These are phyloP conservation scores for Ichneumon xanthorius DNA, from an alignment of 2,888 invertebrate genomes.

Conservation along the genomic window DNA sequence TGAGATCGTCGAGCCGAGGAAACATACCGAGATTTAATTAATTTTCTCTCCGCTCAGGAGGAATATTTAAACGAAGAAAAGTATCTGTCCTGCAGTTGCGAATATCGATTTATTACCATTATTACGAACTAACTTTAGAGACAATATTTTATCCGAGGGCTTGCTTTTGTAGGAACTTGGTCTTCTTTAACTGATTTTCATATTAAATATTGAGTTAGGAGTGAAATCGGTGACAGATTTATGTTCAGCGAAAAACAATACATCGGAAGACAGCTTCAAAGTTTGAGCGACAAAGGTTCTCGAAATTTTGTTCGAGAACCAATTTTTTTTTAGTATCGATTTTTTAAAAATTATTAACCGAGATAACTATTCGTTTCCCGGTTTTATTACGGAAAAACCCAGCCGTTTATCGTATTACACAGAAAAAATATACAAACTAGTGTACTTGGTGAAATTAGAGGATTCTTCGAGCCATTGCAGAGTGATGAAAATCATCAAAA, in stretches of 20 bases:
- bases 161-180: neutral
- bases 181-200: neutral
- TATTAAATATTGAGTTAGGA: neutral
- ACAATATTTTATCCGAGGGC: neutral
- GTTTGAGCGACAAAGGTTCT: neutral
- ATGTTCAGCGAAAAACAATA: neutral
- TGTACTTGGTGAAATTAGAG: no score
- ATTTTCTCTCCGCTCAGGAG: conserved; percentile 43
- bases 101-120: conserved; percentile 15
- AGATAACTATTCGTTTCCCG: no score
- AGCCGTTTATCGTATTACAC: no score
- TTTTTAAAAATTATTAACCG: no score
- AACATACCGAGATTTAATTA: conserved; percentile 61
- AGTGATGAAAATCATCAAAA: neutral
- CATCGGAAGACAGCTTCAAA: neutral
- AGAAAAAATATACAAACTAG: no score
- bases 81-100: neutral
- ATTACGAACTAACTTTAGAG: neutral
- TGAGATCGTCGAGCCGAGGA: conserved; percentile 15
- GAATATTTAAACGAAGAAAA: conserved; percentile 19
- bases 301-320: neutral
- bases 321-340: neutral
- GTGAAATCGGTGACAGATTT: neutral
- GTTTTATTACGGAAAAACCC: no score
- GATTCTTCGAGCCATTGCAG: neutral